phyloP scores from a whole-genome alignment of 2,113 vertebrate genomes.

The Numenius arquata region DNA sequence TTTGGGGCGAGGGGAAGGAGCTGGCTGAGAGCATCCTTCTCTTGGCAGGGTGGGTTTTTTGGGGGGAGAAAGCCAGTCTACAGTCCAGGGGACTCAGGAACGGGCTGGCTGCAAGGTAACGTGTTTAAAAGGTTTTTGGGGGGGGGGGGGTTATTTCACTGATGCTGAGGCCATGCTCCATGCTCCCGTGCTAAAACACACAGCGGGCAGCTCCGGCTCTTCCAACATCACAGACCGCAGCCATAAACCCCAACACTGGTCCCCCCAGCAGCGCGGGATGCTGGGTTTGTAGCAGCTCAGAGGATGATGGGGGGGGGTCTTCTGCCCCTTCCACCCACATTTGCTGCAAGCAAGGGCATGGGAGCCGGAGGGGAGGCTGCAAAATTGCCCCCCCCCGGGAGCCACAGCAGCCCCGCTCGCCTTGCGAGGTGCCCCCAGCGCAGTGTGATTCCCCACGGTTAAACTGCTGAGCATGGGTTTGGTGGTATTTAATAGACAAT shows the following conservation, averaged over 20 bases:
- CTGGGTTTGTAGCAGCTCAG: not conserved
- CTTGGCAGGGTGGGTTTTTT: not conserved
- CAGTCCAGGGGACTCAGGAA: not conserved
- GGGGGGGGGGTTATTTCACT: not conserved
- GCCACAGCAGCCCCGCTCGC: not conserved
- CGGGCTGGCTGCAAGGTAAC: accelerated
- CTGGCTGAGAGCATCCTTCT: not conserved
- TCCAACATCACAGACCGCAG: accelerated
- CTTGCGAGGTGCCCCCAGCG: not conserved
- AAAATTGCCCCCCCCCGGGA: not conserved
- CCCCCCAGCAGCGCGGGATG: accelerated
- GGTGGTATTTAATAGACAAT: not conserved
- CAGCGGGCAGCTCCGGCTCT: not conserved
- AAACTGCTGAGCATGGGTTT: accelerated
- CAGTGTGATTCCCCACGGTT: accelerated
- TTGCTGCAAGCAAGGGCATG: not conserved
- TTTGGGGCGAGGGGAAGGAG: not conserved
- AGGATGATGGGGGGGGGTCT: not conserved
- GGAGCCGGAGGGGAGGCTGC: accelerated
- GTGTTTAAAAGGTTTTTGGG: not conserved
- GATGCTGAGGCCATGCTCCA: not conserved
- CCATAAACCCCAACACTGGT: not conserved
- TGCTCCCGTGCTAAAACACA: not conserved
- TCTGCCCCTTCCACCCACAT: not conserved
- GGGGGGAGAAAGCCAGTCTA: not conserved